These are phyloP conservation scores for Datnioides undecimradiatus DNA, from an alignment of 2,113 vertebrate genomes.

Conservation along the genomic window DNA sequence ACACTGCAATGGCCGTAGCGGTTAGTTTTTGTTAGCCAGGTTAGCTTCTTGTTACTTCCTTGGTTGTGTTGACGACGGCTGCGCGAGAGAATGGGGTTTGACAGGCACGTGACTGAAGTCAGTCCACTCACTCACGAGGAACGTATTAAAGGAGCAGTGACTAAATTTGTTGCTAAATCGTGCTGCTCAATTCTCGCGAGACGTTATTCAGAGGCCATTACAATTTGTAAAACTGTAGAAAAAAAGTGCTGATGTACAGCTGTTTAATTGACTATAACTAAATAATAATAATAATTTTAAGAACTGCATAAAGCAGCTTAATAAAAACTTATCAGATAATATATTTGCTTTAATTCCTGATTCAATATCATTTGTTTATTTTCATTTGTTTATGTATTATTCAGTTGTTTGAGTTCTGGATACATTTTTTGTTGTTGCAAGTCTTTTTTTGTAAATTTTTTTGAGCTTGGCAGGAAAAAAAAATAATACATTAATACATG, in stretches of 20 bases:
- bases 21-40: neutral
- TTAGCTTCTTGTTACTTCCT: slow-evolving; percentile 66
- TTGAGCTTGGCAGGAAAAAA: no score
- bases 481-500: no score
- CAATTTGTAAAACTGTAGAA: no score
- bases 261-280: no score
- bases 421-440: neutral
- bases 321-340: no score
- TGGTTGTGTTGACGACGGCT: slow-evolving; percentile 51
- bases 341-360: neutral
- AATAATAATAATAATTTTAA: no score
- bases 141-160: slow-evolving; percentile 68
- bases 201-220: no score
- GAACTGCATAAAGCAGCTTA: neutral
- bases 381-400: neutral
- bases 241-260: no score
- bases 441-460: no score
- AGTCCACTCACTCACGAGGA: slow-evolving; percentile 78
- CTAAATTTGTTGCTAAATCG: neutral
- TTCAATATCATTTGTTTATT: neutral
- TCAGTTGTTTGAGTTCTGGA: neutral
- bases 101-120: slow-evolving; percentile 81
- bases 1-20: rapidly evolving
- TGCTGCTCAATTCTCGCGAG: neutral
- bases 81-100: slow-evolving; percentile 56